A percentile compares a stretch with the other conserved stretches of the same genome.
Evolutionary conservation across 2,797 vertebrate genomes (phyloP).

Genomic region (Cyprinella venusta): DNA sequence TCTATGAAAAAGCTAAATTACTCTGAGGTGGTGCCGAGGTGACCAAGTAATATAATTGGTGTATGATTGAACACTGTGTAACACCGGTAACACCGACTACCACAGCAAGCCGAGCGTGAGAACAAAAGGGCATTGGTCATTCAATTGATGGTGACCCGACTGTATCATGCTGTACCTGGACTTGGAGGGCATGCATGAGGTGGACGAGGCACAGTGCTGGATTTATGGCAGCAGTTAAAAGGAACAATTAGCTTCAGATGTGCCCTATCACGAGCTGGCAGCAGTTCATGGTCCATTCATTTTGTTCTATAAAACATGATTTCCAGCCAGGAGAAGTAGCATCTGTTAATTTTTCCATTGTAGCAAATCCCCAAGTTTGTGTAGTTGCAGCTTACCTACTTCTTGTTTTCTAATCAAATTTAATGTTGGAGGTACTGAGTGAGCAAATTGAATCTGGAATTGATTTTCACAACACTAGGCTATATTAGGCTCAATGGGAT

Average conservation of each 20-base stretch:
- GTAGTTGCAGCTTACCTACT: not conserved
- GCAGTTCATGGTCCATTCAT: slow-evolving; percentile 3
- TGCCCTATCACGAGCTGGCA: slow-evolving; percentile 2
- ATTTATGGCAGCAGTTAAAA: slow-evolving; percentile 20
- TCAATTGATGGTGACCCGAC: not conserved
- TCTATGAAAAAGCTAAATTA: not conserved
- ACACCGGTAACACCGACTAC: not conserved
- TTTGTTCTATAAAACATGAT: slow-evolving; percentile 26
- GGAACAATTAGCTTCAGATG: not conserved
- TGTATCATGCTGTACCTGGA: not conserved
- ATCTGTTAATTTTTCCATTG: slow-evolving; percentile 8
- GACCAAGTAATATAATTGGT: not conserved
- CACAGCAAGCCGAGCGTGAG: not conserved
- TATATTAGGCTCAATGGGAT: slow-evolving; percentile 65
- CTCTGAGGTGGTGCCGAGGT: too few species aligned
- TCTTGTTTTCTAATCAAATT: slow-evolving; percentile 9
- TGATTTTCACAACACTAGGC: slow-evolving; percentile 47
- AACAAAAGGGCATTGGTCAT: slow-evolving; percentile 13
- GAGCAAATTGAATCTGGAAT: slow-evolving; percentile 53
- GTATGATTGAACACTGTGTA: not conserved
- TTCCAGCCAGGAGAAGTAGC: not conserved
- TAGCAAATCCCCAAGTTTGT: not conserved
- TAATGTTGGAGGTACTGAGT: slow-evolving; percentile 29
- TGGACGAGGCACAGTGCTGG: not conserved
- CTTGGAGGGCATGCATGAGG: not conserved